These are phyloP conservation scores for Smittia aterrima DNA, from an alignment of 2,888 invertebrate genomes.

Conservation along the genomic window DNA sequence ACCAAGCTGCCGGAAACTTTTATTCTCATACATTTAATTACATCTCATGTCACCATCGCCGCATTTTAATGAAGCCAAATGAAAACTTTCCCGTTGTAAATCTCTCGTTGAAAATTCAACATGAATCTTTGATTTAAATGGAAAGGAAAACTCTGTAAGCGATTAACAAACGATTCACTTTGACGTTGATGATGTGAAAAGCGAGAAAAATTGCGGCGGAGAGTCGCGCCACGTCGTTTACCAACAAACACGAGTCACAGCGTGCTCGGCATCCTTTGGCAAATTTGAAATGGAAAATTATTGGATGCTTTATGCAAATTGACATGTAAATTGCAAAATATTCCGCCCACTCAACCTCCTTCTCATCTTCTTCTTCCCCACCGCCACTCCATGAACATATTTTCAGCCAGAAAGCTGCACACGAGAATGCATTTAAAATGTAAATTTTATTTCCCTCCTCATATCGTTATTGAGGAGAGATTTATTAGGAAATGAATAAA, in stretches of 20 bases:
- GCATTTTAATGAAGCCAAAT: background rate
- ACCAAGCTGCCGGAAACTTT: background rate
- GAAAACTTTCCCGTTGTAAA: background rate
- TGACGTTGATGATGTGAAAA: too few species aligned
- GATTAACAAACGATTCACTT: too few species aligned
- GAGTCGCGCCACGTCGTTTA: too few species aligned
- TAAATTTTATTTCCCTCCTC: slow-evolving; percentile 12
- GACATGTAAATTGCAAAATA: slow-evolving; percentile 39
- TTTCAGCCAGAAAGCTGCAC: background rate
- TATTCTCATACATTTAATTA: slow-evolving; percentile 26
- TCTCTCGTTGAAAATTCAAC: too few species aligned
- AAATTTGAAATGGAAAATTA: slow-evolving; percentile 13
- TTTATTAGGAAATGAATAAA: slow-evolving; percentile 25
- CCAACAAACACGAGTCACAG: too few species aligned
- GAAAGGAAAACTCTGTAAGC: too few species aligned
- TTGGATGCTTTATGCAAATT: slow-evolving; percentile 37
- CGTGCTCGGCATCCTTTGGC: background rate
- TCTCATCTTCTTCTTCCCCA: background rate
- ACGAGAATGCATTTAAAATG: background rate
- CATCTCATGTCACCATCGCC: slow-evolving; percentile 18
- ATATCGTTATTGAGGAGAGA: background rate
- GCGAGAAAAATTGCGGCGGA: too few species aligned
- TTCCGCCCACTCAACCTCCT: background rate
- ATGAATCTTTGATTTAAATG: too few species aligned
- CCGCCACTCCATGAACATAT: background rate